These are phyloP conservation scores for Chascanopsetta lugubris DNA, from an alignment of 2,113 vertebrate genomes.

Conservation along the genomic window DNA sequence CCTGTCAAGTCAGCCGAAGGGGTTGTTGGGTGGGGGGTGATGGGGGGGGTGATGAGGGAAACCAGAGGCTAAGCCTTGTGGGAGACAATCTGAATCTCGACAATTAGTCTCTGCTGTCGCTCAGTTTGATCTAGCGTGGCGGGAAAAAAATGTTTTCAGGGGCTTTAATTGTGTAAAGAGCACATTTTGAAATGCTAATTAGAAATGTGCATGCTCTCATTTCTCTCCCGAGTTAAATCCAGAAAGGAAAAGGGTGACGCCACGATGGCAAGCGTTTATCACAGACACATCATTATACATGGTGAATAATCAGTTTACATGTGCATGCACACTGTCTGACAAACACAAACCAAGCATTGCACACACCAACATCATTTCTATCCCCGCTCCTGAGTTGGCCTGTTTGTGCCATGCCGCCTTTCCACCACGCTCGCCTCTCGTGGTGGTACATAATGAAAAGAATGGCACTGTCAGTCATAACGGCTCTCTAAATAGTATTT, in stretches of 20 bases:
- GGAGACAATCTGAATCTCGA: conserved; percentile 62
- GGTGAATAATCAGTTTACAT: conserved; percentile 65
- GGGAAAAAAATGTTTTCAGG: conserved; percentile 62
- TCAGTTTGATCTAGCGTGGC: conserved; percentile 65
- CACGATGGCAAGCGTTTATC: conserved; percentile 51
- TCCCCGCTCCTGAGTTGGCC: conserved; percentile 45
- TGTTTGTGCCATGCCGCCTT: conserved; percentile 49
- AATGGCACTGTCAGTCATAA: conserved; percentile 80
- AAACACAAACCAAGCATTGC: conserved; percentile 49
- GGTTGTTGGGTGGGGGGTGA: neutral
- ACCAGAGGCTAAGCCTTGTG: conserved; percentile 49
- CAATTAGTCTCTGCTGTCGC: conserved; percentile 67
- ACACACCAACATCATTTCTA: conserved; percentile 73
- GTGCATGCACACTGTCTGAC: conserved; percentile 57
- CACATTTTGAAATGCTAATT: conserved; percentile 70
- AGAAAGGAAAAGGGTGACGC: conserved; percentile 32
- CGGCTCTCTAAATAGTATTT: conserved; percentile 83
- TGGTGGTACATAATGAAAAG: conserved; percentile 71
- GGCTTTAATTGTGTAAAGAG: conserved; percentile 68
- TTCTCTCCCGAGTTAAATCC: conserved; percentile 61
- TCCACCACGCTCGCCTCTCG: conserved; percentile 60
- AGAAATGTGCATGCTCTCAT: conserved; percentile 47
- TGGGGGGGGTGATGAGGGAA: conserved; percentile 9
- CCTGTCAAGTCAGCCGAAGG: conserved; percentile 46
- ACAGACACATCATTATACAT: conserved; percentile 59